A percentile compares a stretch with the other conserved stretches of the same genome.
Conservation (phyloP, 2,888 invertebrate species). For the Seladonia tumulorum region DNA sequence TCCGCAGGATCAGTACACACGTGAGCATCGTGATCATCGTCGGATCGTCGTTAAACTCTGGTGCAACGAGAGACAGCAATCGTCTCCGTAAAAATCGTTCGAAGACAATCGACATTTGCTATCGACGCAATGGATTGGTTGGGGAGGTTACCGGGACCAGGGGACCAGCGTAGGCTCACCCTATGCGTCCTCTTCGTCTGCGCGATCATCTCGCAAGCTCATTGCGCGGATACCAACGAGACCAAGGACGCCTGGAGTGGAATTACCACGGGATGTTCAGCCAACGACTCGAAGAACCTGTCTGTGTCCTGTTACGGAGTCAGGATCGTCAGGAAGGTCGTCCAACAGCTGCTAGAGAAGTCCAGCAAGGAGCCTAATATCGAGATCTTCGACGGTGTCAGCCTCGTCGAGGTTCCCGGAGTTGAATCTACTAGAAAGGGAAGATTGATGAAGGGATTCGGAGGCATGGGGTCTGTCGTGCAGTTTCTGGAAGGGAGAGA, state of each 20-base stretch:
- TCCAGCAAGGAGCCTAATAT: slow-evolving; percentile 85
- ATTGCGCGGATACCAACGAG: slow-evolving; percentile 34
- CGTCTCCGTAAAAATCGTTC: neutral
- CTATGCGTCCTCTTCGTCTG: slow-evolving; percentile 40
- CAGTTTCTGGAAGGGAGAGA: slow-evolving; percentile 90
- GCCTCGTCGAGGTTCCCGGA: slow-evolving; percentile 86
- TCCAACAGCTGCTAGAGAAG: slow-evolving; percentile 86
- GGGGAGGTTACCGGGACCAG: neutral
- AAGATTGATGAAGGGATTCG: slow-evolving; percentile 80
- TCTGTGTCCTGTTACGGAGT: slow-evolving; percentile 85
- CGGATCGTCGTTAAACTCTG: neutral
- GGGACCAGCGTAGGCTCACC: slow-evolving; percentile 25
- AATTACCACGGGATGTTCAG: slow-evolving; percentile 69
- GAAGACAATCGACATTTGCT: neutral
- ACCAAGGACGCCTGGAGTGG: slow-evolving; percentile 71
- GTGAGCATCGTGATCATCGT: neutral
- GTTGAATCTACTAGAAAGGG: slow-evolving; percentile 84
- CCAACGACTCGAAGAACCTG: slow-evolving; percentile 76
- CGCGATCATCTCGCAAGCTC: slow-evolving; percentile 27
- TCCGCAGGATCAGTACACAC: slow-evolving; percentile 62
- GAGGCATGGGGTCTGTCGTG: slow-evolving; percentile 87
- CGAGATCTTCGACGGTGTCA: slow-evolving; percentile 88
- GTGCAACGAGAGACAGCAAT: neutral
- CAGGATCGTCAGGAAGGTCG: slow-evolving; percentile 85
- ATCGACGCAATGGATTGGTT: slow-evolving; percentile 49